A percentile compares a stretch with the other conserved stretches of the same genome.
These are phyloP conservation scores for Callocephalon fimbriatum DNA, from an alignment of 2,113 vertebrate genomes.

Conservation along the genomic window DNA sequence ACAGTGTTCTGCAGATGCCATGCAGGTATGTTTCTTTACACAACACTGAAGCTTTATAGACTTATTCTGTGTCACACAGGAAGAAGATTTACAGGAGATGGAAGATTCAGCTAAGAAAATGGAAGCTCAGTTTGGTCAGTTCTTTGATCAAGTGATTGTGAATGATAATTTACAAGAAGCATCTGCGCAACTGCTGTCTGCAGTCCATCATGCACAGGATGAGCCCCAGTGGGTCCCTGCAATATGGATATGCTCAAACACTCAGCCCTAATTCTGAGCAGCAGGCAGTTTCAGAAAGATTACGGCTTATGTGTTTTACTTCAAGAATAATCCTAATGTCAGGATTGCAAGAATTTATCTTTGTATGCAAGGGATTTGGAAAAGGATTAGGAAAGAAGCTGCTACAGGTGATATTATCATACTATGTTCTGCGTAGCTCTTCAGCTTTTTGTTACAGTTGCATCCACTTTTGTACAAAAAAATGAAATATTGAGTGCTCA, in stretches of 20 bases:
- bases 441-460: constrained; percentile 19
- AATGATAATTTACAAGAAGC: constrained; percentile 89
- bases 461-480: constrained; percentile 45
- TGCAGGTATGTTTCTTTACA: not conserved
- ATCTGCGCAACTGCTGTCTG: constrained; percentile 80
- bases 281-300: constrained; percentile 41
- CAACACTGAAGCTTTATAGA: not conserved
- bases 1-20: not conserved
- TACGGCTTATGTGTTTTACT: constrained; percentile 55
- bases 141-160: constrained; percentile 91
- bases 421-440: not conserved
- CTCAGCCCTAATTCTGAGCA: constrained; percentile 69
- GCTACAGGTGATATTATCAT: not conserved
- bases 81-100: constrained; percentile 93
- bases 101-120: constrained; percentile 87
- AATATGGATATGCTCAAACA: constrained; percentile 85
- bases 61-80: constrained; percentile 74
- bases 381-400: constrained; percentile 55
- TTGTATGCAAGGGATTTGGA: constrained; percentile 46
- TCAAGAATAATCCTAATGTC: constrained; percentile 58
- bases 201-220: constrained; percentile 84
- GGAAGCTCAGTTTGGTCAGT: constrained; percentile 88
- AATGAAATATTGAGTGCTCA: not conserved
- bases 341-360: constrained; percentile 57
- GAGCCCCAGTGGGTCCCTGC: constrained; percentile 94